Base-by-base conservation (phyloP, 2,113 vertebrate species). In the Platysternon megacephalum region DNA sequence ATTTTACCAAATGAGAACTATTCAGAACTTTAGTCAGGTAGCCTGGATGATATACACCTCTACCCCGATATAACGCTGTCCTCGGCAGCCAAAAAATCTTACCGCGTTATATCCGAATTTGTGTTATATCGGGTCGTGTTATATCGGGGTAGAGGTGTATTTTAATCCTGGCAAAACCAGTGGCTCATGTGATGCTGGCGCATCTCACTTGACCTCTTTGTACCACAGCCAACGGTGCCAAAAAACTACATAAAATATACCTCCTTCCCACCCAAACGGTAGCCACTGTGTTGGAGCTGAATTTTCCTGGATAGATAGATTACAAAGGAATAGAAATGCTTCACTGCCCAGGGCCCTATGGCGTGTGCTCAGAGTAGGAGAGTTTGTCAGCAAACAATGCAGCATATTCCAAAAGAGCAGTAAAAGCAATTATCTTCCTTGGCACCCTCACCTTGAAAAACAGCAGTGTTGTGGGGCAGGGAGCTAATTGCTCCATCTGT, bases 401-500 rank as follows among this genome's bases (percentile, higher is more conserved):
- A 9, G 79, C 46, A 2, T 72, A 10, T 91, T 96, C 90, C 35
- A 82, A 90, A 90, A 91, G 88, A 95, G 93, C 79, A 3, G 42
- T 87, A 84, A 72, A 65, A 93, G 93, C 92, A 93, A 76, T 97
- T 92, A 9, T 79, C 61, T 65, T 93, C 55, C 44, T 85, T 93
- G 95, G 95, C 95, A 91, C n/a, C 86, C 92, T 72, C 58, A 1
- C 55, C 44, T 89, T 82, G 4, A 76, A 83, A 58, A 12, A 2
- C 29, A 21, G 87, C 85, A 82, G 0, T 89, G 2, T 1, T 42
- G 88, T 48, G 97, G 94, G 95, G 89, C 94, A 84, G 90, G 91
- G 91, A 95, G 93, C 79, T 95, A 26, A 89, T 86, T 82, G 90
- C 58, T 98, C 78, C 96, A 91, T 96, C 96, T 96, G 95, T 85